Evolutionary conservation across 2,797 vertebrate genomes (phyloP), one percentile per base, ranked within the genome.

Genomic region (Furcifer pardalis): DNA sequence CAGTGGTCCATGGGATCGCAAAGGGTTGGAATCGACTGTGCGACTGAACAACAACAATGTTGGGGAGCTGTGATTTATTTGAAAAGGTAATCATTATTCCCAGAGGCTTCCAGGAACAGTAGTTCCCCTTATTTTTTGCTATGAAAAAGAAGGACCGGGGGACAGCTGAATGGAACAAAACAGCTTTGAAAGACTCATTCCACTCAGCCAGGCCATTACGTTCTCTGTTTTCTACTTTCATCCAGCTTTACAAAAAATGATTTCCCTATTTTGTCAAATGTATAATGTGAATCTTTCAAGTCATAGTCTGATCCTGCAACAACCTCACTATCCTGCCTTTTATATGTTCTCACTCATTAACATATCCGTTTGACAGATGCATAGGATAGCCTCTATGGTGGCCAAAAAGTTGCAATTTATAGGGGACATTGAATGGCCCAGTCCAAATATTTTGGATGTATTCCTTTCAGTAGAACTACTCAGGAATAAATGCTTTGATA

Each of bases 401-500:
- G 7, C 74, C n/a, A 90, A 87, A 32, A 3, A 88, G n/a, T 15
- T 3, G 15, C 46, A 83, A 35, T 52, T 76, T 44, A 75, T 44
- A 60, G 25, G 15, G 75, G 60, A 13, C 35, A 52, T 74, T 44
- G 32, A 30, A 72, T 52, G 0, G 27, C 52, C 59, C 79, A 32
- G 2, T 21, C 25, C 19, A 63, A 23, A 37, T 40, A 65, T 6
- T 83, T 66, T 76, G 37, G 21, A 72, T 23, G 15, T 25, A 56
- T 46, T 66, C 44, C 49, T 83, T 83, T 83, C 73, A 25, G 35
- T n/a, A 75, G 27, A 74, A 9, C n/a, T 75, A 49, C 44, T 82
- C n/a, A 21, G 15, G 25, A 66, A 66, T 76, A 52, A 76, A 35
- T 65, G 72, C 21, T 75, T 75, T 75, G 81, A 65, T 25, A 83